Evolutionary conservation across 2,888 invertebrate species (phyloP), one percentile per base, ranked within the genome.

Genomic region (Drosophila recens): DNA sequence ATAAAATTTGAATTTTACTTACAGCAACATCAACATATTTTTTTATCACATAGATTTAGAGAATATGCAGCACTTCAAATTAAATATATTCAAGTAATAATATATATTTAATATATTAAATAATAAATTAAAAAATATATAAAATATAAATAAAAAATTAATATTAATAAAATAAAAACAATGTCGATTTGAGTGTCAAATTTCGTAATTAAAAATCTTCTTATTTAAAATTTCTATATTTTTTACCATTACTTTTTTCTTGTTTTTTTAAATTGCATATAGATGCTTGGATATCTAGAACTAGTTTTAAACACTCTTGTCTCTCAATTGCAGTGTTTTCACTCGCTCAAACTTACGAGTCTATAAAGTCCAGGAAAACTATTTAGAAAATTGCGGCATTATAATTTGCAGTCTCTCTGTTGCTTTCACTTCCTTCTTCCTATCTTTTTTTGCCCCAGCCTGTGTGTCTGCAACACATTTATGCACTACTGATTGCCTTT

Each of bases 351-450:
- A 2, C 17, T 42, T 11, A 30, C 17, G 17, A 20, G 5, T 17
- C 20, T 33, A 38, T 58, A 64, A 65, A 73, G 70, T 38, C 42
- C 63, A 59, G 75, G 71, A 72, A 67, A 85, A 82, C 86, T 85
- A 85, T 87, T 82, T 85, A 64, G 80, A 78, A 87, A 84, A 86
- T 88, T 73, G 72, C 76, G 45, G 79, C 67, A 80, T 66, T 66
- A 76, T 83, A 75, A 86, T 79, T 70, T 78, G 69, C 69, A 73
- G 40, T n/a, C 13, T 13, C 4, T 36, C 23, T 6, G 10, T 5
- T 4, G 6, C 8, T 11, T 11, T 2, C 5, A 0, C 20, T 27
- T 17, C 30, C 34, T 13, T 23, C 8, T 8, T 2, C 57, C 33
- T 0, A 9, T 34, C 11, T 38, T 1, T 38, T 1, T n/a, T 10